Conservation (phyloP, 2,113 vertebrate genomes). For the Gymnogyps californianus region DNA sequence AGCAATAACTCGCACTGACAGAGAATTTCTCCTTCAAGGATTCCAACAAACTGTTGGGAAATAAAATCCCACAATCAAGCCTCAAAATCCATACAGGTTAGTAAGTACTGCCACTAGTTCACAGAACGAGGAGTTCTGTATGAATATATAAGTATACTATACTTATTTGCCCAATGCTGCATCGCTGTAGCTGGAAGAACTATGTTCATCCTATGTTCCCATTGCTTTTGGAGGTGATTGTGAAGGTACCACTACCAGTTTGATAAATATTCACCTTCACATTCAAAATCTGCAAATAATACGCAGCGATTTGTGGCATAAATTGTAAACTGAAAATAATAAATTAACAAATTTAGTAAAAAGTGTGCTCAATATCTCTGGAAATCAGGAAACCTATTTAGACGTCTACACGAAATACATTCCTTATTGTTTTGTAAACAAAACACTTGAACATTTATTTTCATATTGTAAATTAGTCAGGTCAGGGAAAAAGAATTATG, state of each 20-base stretch:
- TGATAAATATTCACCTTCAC: background rate
- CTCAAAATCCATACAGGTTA: background rate
- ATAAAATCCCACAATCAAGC: background rate
- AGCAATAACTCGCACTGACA: background rate
- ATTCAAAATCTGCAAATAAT: background rate
- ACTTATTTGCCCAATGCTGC: background rate
- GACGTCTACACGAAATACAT: background rate
- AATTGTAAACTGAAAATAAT: background rate
- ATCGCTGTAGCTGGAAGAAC: background rate
- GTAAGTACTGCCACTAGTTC: background rate
- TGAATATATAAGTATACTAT: background rate
- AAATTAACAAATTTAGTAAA: background rate
- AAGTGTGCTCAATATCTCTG: background rate
- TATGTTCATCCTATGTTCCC: background rate
- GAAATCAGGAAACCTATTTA: background rate
- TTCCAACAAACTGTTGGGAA: background rate
- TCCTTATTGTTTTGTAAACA: background rate
- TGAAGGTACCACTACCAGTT: background rate
- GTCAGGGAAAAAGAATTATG: background rate
- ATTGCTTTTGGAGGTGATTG: background rate
- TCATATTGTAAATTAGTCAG: background rate
- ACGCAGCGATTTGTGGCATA: background rate
- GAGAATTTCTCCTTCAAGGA: background rate
- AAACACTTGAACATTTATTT: background rate
- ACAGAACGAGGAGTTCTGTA: background rate